Base-by-base conservation (phyloP, 2,113 vertebrate species). In the Istiophorus platypterus region DNA sequence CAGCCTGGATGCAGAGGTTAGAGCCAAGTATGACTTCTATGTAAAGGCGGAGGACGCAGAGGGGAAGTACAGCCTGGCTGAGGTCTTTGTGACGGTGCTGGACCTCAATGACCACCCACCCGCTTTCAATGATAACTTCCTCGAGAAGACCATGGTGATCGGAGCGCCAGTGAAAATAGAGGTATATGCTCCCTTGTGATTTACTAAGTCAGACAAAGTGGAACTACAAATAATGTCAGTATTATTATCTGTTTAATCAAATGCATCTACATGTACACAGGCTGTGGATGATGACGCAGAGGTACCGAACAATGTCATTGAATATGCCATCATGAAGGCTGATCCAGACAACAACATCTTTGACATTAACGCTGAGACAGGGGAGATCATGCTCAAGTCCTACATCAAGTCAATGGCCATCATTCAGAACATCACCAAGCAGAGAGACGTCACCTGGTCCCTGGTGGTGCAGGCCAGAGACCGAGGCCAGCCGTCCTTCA, bases 71-170 rank as follows among this genome's bases (percentile, higher is more conserved):
- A 98, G 95, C 91, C 89, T 99, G 92, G 96, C 98, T 0, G 97
- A 99, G 90, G 96, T 99, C 61, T 99, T 98, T 57, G 94, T 99
- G 79, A 97, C 96, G 0, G 95, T 99, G 34, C 81, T 97, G 39
- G 98, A 99, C 84, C 94, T 97, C 84, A 99, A 99, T 18, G 98
- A 99, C 88, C 98, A 99, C 75, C 94, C 95, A 20, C 97, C 98
- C 5, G 96, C 97, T 80, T 99, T 99, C 92, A 96, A 95, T 62
- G 92, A 97, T 58, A 97, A 96, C 82, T 91, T 99, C 85, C 96
- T 98, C 31, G 96, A 99, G 88, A 98, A 95, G 92, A 99, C 96
- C 0, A 98, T 99, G 98, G 93, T 98, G 85, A 96, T 99, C 1
- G 98, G 98, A 17, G 94, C 95, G 1, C 95, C 97, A 0, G 96